Evolutionary conservation across 1,140 invertebrate genomes (phyloP).

Genomic region (Globodera rostochiensis): DNA sequence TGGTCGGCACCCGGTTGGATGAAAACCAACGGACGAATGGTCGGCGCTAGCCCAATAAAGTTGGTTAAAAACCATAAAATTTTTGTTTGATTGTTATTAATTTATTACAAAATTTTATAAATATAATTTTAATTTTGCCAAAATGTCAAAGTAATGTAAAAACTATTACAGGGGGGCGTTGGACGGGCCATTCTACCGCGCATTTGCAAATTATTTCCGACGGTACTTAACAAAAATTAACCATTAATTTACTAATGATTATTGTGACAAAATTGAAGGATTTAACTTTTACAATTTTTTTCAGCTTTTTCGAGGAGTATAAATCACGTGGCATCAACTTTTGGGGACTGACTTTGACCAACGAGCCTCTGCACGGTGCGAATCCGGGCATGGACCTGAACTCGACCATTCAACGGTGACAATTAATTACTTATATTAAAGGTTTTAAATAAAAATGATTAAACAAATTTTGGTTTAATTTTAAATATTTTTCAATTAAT

Average conservation of each 20-base stretch:
- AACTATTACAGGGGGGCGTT: slow-evolving; percentile 69
- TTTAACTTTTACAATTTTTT: slow-evolving; percentile 64
- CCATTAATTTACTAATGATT: not conserved
- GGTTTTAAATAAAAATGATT: no score
- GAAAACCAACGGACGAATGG: slow-evolving; percentile 78
- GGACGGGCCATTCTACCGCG: slow-evolving; percentile 74
- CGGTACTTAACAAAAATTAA: slow-evolving; percentile 13
- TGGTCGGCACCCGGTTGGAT: slow-evolving; percentile 90
- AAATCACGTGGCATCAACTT: slow-evolving; percentile 70
- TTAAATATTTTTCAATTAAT: not conserved
- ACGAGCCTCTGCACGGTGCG: slow-evolving; percentile 69
- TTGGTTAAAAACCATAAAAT: slow-evolving; percentile 48
- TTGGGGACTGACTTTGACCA: slow-evolving; percentile 74
- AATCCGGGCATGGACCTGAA: slow-evolving; percentile 67
- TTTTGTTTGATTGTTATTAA: no score
- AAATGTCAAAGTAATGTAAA: no score
- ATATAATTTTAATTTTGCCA: not conserved
- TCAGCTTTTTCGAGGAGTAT: slow-evolving; percentile 73
- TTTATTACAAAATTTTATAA: no score
- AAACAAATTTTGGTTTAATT: not conserved
- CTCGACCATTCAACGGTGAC: slow-evolving; percentile 49
- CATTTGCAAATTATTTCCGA: slow-evolving; percentile 79
- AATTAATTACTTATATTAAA: slow-evolving; percentile 70
- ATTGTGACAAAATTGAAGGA: not conserved
- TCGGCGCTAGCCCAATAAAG: slow-evolving; percentile 72